A percentile compares a stretch with the other conserved stretches of the same genome.
Conservation (phyloP, 2,797 vertebrate species). For the Chanos chanos region DNA sequence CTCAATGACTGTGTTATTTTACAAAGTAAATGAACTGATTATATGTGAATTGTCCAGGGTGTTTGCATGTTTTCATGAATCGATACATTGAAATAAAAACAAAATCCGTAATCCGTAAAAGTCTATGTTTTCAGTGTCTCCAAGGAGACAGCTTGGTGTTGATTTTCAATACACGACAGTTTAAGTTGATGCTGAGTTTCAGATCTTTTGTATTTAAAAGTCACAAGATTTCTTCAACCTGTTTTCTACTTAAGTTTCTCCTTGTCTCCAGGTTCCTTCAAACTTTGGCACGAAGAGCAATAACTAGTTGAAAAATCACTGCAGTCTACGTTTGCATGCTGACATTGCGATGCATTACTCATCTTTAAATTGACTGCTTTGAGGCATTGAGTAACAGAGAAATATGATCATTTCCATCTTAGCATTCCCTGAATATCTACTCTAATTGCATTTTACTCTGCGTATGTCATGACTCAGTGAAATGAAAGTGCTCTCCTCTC, state of each 20-base stretch:
- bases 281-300: conserved; percentile 21
- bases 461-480: conserved; percentile 26
- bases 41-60: no score
- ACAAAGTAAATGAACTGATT: no score
- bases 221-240: no score
- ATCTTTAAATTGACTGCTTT: conserved; percentile 55
- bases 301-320: conserved; percentile 54
- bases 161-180: no score
- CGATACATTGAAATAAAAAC: no score
- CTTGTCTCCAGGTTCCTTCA: background rate
- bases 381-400: conserved; percentile 53
- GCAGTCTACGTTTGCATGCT: conserved; percentile 39
- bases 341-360: conserved; percentile 51
- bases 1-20: conserved; percentile 2
- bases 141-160: no score
- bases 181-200: no score
- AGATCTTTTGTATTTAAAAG: no score
- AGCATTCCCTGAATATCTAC: conserved; percentile 45
- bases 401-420: conserved; percentile 55
- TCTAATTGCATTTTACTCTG: conserved; percentile 52
- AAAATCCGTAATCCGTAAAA: no score
- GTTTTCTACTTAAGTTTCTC: conserved; percentile 7
- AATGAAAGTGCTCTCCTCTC: conserved; percentile 25
- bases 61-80: no score
- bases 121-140: no score